Base-by-base conservation (phyloP, 2,797 vertebrate genomes). In the Cephalopachus bancanus region DNA sequence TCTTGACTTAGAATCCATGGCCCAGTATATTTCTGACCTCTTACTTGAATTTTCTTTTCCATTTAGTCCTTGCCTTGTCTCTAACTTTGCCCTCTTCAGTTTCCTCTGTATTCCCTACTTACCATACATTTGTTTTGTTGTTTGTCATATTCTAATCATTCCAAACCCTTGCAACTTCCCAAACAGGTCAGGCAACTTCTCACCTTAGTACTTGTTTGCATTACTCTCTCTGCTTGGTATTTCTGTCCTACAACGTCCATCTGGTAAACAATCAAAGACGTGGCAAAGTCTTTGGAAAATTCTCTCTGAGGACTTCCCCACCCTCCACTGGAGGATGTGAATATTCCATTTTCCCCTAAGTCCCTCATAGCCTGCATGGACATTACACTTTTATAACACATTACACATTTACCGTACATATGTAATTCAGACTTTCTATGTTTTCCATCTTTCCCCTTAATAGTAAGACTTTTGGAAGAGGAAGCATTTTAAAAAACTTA, bases 361-460 rank as follows among this genome's bases (percentile, higher is more conserved):
- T 75, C 10, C 16, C n/a, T 69, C 28, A 26, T 10, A 64, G 12
- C 10, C 30, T 78, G 5, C 33, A 7, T 30, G 37, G 84, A 53
- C 2, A 22, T 51, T 60, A n/a, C 1, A 51, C 33, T 75, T n/a
- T n/a, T 65, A 3, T 89, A n/a, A 93, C 20, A 72, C n/a, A 44
- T 44, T 44, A 44, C 44, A 44, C 44, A 5, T 81, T 81, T 28
- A 57, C 30, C 69, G 16, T 2, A 59, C n/a, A 57, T 5, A 26
- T 64, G 14, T 8, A 89, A 75, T 53, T 78, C n/a, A 37, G 37
- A 67, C 37, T 87, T 89, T 71, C 49, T 24, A 26, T 19, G 15
- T 71, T 80, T 83, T 84, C 65, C 20, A 53, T 69, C 30, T 89
- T 91, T 86, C 28, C 75, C 60, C 37, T 87, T 76, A 55, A 83